Evolutionary conservation across 2,888 invertebrate species (phyloP), one percentile per base, ranked within the genome.

Genomic region (Melipona beecheii): DNA sequence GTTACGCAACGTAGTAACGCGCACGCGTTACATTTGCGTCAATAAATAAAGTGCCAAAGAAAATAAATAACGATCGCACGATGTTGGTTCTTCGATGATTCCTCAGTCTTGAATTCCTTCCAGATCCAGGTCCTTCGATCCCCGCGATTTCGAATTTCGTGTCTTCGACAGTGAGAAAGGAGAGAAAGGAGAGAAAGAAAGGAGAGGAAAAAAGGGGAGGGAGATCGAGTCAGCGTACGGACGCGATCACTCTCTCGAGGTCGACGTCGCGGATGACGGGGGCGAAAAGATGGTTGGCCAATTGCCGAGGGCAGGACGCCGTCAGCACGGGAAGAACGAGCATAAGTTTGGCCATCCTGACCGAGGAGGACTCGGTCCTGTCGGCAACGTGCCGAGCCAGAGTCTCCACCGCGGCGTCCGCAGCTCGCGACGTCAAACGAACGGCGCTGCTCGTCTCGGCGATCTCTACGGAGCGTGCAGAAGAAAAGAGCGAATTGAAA

Each of bases 11-110:
- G 21, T 81, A 19, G n/a, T 2, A 19, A 91, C 91, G 86, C 91
- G 31, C 31, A 31, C 31, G 31, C 91, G 90, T 92, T 91, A 92
- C 86, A 84, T 81, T 88, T 84, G 82, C 86, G 89, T 90, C 90
- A 93, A 93, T 93, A 94, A 93, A 93, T 93, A 94, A 94, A 93
- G 93, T 94, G 93, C 94, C 94, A 94, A 94, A 94, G 93, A 94
- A 93, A 93, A 82, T 36, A 81, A 49, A n/a, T n/a, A n/a, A 58
- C 4, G 27, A 69, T 56, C 2, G 4, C 24, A 15, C n/a, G 64
- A 1, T 11, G 19, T 60, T 9, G 0, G n/a, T 31, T 31, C 27
- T 13, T 24, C 13, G 15, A 49, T 4, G 49, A 9, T 9, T 43
- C 11, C 43, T 27, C 27, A 43, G 43, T 43, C 43, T 43, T 43